Evolutionary conservation across 1,140 invertebrate species (phyloP).

Genomic region (Drosophila miranda): DNA sequence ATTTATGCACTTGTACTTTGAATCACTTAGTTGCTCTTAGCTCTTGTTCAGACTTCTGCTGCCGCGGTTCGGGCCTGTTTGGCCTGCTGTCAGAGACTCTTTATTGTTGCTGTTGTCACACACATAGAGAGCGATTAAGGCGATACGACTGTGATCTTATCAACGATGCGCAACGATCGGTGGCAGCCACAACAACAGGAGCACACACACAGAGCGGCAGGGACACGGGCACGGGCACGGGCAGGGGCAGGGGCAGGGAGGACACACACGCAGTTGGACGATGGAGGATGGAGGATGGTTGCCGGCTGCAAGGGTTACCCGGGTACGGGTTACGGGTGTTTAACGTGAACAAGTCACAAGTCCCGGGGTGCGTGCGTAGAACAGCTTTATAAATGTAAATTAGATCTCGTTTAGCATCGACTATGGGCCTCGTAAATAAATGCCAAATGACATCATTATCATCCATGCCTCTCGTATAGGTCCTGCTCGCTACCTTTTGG

Average conservation of each 20-base stretch:
- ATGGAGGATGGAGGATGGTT: neutral
- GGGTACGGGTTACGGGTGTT: slow-evolving; percentile 1
- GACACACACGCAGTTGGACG: slow-evolving; percentile 67
- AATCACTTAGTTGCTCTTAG: slow-evolving; percentile 64
- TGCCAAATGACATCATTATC: slow-evolving; percentile 82
- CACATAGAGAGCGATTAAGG: slow-evolving; percentile 55
- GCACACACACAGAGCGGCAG: slow-evolving; percentile 18
- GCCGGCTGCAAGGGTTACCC: neutral
- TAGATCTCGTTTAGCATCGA: slow-evolving; percentile 81
- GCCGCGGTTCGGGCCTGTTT: neutral
- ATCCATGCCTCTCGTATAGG: slow-evolving; percentile 51
- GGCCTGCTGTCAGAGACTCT: slow-evolving; percentile 30
- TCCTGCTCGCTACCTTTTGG: neutral
- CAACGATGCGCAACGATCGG: slow-evolving; percentile 71
- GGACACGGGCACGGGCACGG: no score
- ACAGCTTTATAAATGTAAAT: slow-evolving; percentile 82
- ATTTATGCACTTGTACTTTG: slow-evolving; percentile 80
- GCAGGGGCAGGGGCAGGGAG: slow-evolving; percentile 23
- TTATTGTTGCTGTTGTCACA: slow-evolving; percentile 57
- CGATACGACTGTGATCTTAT: slow-evolving; percentile 75
- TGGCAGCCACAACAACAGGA: slow-evolving; percentile 42
- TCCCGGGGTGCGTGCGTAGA: slow-evolving; percentile 73
- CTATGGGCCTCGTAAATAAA: slow-evolving; percentile 81
- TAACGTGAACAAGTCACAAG: slow-evolving; percentile 55
- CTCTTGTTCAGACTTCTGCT: slow-evolving; percentile 34